Conservation (phyloP, 2,797 vertebrate species). For the Epinephelus malabaricus region DNA sequence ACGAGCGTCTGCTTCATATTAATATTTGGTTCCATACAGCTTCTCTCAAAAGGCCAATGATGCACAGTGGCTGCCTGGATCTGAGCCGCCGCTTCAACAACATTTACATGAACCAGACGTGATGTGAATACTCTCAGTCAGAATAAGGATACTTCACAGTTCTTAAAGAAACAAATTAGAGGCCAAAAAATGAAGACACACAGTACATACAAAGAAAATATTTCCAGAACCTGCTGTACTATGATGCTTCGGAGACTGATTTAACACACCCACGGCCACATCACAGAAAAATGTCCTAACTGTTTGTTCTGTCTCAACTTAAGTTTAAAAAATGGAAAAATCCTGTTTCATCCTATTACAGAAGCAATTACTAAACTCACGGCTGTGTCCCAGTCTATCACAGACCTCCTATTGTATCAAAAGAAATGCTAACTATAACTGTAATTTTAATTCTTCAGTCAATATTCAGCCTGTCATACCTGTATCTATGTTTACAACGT, state of each 20-base stretch:
- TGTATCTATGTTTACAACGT: too few species aligned
- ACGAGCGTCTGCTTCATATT: conserved; percentile 46
- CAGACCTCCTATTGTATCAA: too few species aligned
- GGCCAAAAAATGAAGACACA: background rate
- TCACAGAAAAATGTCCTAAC: too few species aligned
- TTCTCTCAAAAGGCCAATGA: conserved; percentile 22
- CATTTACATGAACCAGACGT: conserved; percentile 1
- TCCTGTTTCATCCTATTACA: too few species aligned
- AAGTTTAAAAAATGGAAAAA: too few species aligned
- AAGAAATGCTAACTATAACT: too few species aligned
- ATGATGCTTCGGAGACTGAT: background rate
- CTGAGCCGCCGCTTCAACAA: background rate
- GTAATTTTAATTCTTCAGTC: too few species aligned
- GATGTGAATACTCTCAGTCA: conserved; percentile 17
- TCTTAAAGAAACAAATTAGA: background rate
- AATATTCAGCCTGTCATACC: too few species aligned
- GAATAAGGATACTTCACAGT: conserved; percentile 6
- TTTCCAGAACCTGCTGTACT: background rate
- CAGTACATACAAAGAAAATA: background rate
- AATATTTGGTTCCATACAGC: conserved; percentile 38
- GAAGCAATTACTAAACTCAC: too few species aligned
- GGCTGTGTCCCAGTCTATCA: too few species aligned
- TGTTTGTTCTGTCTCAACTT: too few species aligned
- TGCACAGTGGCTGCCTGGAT: conserved; percentile 16
- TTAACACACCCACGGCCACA: background rate